Base-by-base conservation (phyloP, 2,113 vertebrate species). In the Rhinolophus sinicus region DNA sequence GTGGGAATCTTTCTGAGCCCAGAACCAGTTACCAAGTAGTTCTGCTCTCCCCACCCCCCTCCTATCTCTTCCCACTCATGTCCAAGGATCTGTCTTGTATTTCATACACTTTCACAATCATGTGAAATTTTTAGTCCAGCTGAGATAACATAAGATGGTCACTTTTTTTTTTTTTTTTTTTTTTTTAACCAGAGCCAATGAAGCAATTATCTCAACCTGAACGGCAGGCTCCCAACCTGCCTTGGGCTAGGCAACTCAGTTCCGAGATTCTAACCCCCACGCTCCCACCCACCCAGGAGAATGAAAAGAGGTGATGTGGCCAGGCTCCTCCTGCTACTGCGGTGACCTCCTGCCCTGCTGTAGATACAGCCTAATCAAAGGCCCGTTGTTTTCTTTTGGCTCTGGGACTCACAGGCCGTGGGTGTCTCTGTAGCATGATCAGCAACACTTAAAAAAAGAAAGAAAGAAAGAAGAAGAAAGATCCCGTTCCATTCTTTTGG, bases 361-460 rank as follows among this genome's bases (percentile, higher is more conserved):
- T 2, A 38, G 62, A 58, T 0, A 11, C 2, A 26, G 35, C 60
- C 70, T 40, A 6, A 84, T 93, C 64, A 95, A 96, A 97, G 30
- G 50, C 38, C 52, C 54, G 35, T 52, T 96, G 92, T 91, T 97
- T 76, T 5, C 81, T 73, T 83, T 77, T 54, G 86, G 73, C 47
- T 81, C 87, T 19, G 54, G n/a, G 64, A 70, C 75, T 73, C 67
- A 26, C 16, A 21, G 62, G n/a, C 62, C 78, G n/a, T 6, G 8
- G 12, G 81, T 40, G 11, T 93, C 52, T 95, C 89, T 78, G 81
- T 22, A 64, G 76, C 38, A 13, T 28, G n/a, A 90, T 75, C n/a
- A 5, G 1, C 56, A 67, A 47, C 60, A 33, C 54, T 60, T 73
- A 0, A 0, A 58, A 84, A 12, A 62, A 58, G 38, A 52, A 26